Evolutionary conservation across 2,113 vertebrate species (phyloP).

Genomic region (Rhombomys opimus): DNA sequence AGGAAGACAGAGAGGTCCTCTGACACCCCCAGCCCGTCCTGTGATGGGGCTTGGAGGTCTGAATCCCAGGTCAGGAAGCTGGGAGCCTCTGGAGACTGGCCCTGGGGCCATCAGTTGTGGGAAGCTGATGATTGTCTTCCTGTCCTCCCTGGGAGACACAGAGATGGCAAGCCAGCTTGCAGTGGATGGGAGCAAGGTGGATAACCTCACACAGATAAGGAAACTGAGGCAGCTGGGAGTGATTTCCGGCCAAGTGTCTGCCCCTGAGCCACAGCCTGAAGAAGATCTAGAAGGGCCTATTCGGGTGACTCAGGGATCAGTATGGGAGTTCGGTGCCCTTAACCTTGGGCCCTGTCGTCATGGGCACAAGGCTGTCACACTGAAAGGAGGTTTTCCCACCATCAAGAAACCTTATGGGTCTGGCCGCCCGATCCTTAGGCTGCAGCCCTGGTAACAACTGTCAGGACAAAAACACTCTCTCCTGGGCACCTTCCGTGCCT

Average conservation of each 20-base stretch:
- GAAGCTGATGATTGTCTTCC: background rate
- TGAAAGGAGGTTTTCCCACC: background rate
- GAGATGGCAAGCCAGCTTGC: background rate
- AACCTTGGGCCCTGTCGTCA: background rate
- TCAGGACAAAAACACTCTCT: background rate
- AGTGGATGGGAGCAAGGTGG: background rate
- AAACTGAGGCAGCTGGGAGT: background rate
- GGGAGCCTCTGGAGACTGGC: background rate
- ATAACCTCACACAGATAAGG: background rate
- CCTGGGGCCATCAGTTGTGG: background rate
- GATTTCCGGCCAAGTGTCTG: background rate
- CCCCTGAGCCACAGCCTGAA: background rate
- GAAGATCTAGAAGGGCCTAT: background rate
- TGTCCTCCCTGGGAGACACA: background rate
- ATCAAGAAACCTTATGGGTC: background rate
- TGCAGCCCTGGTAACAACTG: too few species aligned
- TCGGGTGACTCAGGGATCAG: background rate
- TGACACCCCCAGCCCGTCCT: background rate
- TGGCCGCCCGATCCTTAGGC: background rate
- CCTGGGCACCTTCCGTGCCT: too few species aligned
- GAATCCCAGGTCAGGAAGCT: background rate
- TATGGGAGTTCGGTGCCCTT: background rate
- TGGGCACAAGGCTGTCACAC: background rate
- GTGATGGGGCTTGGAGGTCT: background rate
- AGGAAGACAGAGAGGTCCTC: background rate